Base-by-base conservation (phyloP, 2,888 invertebrate species). In the Tetragonula carbonaria region DNA sequence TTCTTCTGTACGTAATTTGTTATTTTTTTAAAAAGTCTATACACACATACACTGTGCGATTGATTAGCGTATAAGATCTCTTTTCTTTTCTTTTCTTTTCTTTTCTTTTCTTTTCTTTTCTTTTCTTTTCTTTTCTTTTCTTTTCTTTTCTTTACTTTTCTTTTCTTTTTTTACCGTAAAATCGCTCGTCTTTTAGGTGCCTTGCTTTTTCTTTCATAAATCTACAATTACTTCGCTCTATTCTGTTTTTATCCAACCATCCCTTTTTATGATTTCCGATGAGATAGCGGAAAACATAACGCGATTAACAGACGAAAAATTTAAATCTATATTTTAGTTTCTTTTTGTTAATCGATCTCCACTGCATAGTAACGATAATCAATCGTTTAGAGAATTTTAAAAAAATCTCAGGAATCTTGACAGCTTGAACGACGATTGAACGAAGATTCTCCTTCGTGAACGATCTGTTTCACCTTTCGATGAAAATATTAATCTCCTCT, bases 1-100 rank as follows among this genome's bases (percentile, higher is more conserved):
- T 90, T 72, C 89, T 88, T 91, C 91, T 94, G 92, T 94, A 94
- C 93, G 93, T 93, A 93, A 93, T 94, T 94, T 94, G 94, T 94
- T 94, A 94, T 94, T 94, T 94, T 93, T 94, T 94, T 92, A 92
- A 94, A 33, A 94, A 94, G 94, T 94, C 93, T 94, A 94, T 94
- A 92, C 92, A 92, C 91, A 66, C 66, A 66, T 45, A 91, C 72
- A 62, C 51, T 28, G 89, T 89, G 91, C 93, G 91, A 92, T 93
- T 92, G 91, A 92, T 93, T 92, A 93, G 93, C 88, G 82, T 90
- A 85, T 93, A 93, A 93, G 93, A 89, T 85, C 67, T 78, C 83
- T 63, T 84, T 72, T 33, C 38, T 53, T 55, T 53, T n/a, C 21
- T 55, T 16, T 18, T 33, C 33, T 45, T 28, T 77, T 78, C n/a